phyloP scores from a whole-genome alignment of 2,888 invertebrate genomes.

The Ectobius pallidus region DNA sequence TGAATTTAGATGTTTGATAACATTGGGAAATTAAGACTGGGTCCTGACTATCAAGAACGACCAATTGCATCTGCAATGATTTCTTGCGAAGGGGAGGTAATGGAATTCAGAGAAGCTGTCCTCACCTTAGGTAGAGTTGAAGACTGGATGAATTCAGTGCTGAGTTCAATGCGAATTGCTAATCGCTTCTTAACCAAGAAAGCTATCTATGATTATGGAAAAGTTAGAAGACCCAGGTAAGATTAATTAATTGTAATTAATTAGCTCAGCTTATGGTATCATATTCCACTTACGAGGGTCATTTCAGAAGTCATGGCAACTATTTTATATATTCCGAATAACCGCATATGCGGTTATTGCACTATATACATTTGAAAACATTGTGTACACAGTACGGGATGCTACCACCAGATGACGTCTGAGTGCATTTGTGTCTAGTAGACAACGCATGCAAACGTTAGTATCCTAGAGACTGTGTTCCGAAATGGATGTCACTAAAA shows the following conservation, averaged over 20 bases:
- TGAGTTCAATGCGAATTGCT: constrained; percentile 82
- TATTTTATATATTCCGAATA: no score
- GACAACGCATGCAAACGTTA: no score
- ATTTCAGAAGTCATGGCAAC: no score
- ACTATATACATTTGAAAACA: no score
- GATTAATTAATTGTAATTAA: no score
- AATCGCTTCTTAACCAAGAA: constrained; percentile 82
- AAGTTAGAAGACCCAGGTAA: constrained; percentile 68
- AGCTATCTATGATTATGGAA: constrained; percentile 85
- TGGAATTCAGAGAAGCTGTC: constrained; percentile 78
- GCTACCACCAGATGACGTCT: no score
- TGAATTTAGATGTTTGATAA: constrained; percentile 93
- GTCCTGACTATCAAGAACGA: constrained; percentile 68
- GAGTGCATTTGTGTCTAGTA: no score
- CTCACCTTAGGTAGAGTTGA: constrained; percentile 83
- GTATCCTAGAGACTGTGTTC: no score
- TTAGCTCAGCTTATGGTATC: neutral
- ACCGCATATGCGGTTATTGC: no score
- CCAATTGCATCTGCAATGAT: constrained; percentile 81
- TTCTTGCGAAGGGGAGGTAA: constrained; percentile 84
- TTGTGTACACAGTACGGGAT: no score
- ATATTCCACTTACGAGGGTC: no score
- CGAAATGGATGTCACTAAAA: no score
- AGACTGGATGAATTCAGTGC: constrained; percentile 89
- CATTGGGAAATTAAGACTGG: constrained; percentile 74